Evolutionary conservation across 2,888 invertebrate species (phyloP).

Genomic region (Leptinotarsa rubiginosa): DNA sequence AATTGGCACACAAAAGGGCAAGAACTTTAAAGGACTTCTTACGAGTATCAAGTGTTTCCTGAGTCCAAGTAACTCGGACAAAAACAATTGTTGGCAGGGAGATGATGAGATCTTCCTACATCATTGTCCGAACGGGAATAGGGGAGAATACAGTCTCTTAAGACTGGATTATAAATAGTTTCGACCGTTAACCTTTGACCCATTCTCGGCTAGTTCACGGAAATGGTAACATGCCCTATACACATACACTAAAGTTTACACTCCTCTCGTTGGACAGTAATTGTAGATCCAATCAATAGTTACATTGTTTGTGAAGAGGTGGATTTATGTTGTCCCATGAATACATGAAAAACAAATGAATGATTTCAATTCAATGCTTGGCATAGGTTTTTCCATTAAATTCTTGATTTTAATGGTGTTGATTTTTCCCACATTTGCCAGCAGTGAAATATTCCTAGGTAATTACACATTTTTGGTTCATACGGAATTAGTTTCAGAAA

Average conservation of each 20-base stretch:
- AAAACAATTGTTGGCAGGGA: background rate
- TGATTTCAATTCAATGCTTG: too few relatives aligned
- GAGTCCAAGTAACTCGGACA: background rate
- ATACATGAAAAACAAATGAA: too few relatives aligned
- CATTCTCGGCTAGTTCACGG: background rate
- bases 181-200: slow-evolving; percentile 1
- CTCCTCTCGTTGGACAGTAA: background rate
- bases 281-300: too few relatives aligned
- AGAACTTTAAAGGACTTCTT: background rate
- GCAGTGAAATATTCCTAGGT: too few relatives aligned
- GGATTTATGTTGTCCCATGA: too few relatives aligned
- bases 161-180: slow-evolving; percentile 2
- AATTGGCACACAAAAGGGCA: background rate
- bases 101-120: background rate
- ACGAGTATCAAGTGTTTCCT: background rate
- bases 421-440: too few relatives aligned
- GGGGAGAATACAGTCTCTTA: background rate
- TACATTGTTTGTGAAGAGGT: too few relatives aligned
- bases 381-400: too few relatives aligned
- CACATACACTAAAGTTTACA: background rate
- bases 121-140: background rate
- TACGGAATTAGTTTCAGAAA: too few relatives aligned
- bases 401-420: too few relatives aligned
- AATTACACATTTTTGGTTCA: too few relatives aligned
- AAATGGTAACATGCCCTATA: background rate